Percentiles rank a stretch among this genome's conserved stretches.
Conservation (phyloP, 2,113 vertebrate species). For the Diphyllodes magnificus region DNA sequence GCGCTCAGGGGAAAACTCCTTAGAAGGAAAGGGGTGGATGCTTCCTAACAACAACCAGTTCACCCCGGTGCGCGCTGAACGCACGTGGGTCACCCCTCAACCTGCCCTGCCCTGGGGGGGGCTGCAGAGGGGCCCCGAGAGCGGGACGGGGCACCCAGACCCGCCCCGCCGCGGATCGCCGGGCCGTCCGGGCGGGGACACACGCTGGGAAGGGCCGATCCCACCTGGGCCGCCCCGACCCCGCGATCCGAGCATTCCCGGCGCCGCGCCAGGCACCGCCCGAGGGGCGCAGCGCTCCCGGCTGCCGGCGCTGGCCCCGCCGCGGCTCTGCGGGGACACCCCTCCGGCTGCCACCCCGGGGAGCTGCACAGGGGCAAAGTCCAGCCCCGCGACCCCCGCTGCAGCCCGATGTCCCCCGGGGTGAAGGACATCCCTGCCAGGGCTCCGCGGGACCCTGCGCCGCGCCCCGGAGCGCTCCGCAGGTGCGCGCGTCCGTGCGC, state of each 20-base stretch:
- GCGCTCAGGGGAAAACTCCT: background rate
- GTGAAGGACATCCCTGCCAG: background rate
- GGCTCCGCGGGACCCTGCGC: background rate
- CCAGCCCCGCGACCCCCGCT: background rate
- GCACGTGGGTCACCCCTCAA: background rate
- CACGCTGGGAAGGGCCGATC: background rate
- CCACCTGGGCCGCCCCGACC: background rate
- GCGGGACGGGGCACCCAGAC: background rate
- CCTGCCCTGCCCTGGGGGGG: background rate
- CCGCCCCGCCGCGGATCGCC: background rate
- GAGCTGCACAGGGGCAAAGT: background rate
- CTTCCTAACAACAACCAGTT: background rate
- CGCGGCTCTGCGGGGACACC: background rate
- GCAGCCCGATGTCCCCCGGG: background rate
- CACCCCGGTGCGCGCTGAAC: background rate
- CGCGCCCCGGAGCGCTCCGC: background rate
- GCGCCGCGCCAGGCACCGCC: background rate
- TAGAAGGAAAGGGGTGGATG: conserved; percentile 32
- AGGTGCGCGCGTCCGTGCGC: background rate
- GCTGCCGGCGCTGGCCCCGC: background rate
- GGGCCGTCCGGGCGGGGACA: background rate
- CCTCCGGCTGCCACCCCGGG: background rate
- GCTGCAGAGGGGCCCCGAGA: background rate
- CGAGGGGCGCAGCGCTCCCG: background rate
- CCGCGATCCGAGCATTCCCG: background rate